phyloP scores from a whole-genome alignment of 2,888 invertebrate species.

The Protodeltote pygarga region DNA sequence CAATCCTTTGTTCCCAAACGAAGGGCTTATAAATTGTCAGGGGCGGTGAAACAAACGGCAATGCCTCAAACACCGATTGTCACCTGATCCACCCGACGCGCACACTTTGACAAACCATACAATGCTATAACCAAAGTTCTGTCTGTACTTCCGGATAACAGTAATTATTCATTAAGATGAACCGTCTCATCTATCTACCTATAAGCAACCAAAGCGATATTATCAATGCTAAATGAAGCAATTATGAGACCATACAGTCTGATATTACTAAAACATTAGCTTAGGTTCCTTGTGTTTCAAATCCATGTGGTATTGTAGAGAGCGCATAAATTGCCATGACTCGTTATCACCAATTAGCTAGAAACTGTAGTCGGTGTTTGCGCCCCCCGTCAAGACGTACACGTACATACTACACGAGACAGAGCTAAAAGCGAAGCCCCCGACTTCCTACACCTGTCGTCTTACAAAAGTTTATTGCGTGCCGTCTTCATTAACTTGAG shows the following conservation, averaged over 20 bases:
- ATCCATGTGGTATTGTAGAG: background rate
- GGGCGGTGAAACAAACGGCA: slow-evolving; percentile 46
- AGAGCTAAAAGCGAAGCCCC: slow-evolving; percentile 53
- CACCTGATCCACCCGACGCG: slow-evolving; percentile 50
- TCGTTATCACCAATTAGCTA: background rate
- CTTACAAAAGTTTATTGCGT: slow-evolving; percentile 69
- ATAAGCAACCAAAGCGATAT: background rate
- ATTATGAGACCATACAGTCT: background rate
- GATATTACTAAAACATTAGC: slow-evolving; percentile 5
- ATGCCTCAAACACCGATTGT: slow-evolving; percentile 55
- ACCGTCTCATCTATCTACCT: background rate
- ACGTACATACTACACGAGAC: slow-evolving; percentile 9
- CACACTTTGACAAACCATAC: slow-evolving; percentile 25
- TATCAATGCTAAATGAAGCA: background rate
- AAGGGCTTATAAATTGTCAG: slow-evolving; percentile 59
- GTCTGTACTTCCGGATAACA: slow-evolving; percentile 15
- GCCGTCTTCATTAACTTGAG: slow-evolving; percentile 70
- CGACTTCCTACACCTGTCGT: slow-evolving; percentile 63
- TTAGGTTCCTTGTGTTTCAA: too few species aligned
- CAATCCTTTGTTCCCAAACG: slow-evolving; percentile 53
- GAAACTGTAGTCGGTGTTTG: slow-evolving; percentile 2
- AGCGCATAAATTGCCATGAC: background rate
- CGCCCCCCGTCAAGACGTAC: background rate
- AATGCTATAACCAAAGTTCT: slow-evolving; percentile 25
- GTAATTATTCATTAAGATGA: slow-evolving; percentile 38